Percentiles rank a stretch among this genome's conserved stretches.
These are phyloP conservation scores for Oreonectes daqikongensis DNA, from an alignment of 2,797 vertebrate species.

Conservation along the genomic window DNA sequence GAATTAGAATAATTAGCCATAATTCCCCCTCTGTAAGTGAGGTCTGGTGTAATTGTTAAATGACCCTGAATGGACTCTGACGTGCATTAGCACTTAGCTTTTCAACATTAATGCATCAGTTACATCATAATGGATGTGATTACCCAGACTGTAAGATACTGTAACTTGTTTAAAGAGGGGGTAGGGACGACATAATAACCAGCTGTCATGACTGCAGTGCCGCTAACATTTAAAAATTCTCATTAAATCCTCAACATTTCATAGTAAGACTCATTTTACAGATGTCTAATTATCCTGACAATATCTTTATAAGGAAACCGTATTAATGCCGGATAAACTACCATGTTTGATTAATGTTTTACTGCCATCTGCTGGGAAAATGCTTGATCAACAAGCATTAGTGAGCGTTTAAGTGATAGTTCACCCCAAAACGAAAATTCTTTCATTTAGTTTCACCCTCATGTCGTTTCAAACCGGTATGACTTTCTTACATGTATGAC, in stretches of 20 bases:
- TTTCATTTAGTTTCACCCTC: too few relatives aligned
- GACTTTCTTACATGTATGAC: too few relatives aligned
- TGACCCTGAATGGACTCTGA: conserved; percentile 47
- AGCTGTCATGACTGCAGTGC: background rate
- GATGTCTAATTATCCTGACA: background rate
- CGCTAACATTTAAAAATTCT: background rate
- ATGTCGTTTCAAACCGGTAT: too few relatives aligned
- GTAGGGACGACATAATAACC: background rate
- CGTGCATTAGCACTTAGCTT: conserved; percentile 41
- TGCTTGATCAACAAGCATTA: background rate
- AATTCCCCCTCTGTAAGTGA: conserved; percentile 42
- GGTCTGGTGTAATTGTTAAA: conserved; percentile 49
- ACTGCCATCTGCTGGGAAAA: background rate
- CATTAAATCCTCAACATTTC: background rate
- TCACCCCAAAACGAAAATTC: too few relatives aligned
- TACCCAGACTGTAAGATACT: conserved; percentile 5
- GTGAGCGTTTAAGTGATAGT: too few relatives aligned
- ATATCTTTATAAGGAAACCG: conserved; percentile 1
- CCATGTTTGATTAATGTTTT: background rate
- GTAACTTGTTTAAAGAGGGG: background rate
- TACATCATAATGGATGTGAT: conserved; percentile 35
- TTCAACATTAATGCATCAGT: conserved; percentile 45
- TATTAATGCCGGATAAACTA: background rate
- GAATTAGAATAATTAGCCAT: conserved; percentile 43
- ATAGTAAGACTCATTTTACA: background rate